Evolutionary conservation across 2,888 invertebrate species (phyloP).

Genomic region (Liopterus haemorrhoidalis): DNA sequence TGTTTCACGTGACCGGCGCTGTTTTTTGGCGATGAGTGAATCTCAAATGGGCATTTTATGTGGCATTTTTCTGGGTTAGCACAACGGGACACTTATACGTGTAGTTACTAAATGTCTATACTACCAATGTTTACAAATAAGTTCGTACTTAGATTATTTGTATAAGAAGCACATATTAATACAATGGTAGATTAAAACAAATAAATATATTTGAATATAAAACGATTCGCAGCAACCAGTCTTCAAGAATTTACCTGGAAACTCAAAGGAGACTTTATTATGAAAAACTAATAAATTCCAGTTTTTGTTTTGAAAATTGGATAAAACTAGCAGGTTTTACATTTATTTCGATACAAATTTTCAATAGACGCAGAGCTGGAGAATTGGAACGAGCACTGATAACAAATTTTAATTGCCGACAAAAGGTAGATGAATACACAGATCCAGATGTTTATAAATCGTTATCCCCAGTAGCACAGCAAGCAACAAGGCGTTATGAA

Average conservation of each 20-base stretch:
- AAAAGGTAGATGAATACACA: slow-evolving; percentile 15
- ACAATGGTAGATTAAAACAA: too few relatives aligned
- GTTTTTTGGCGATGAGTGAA: too few relatives aligned
- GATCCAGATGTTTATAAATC: slow-evolving; percentile 11
- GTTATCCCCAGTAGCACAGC: slow-evolving; percentile 2
- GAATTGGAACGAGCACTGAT: slow-evolving; percentile 24
- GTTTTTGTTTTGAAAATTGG: slow-evolving; percentile 20
- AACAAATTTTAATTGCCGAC: slow-evolving; percentile 15
- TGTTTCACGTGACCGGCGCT: too few relatives aligned
- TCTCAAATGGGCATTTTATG: too few relatives aligned
- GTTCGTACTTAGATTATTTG: too few relatives aligned
- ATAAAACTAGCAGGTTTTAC: slow-evolving; percentile 18
- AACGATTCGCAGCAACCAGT: slow-evolving; percentile 18
- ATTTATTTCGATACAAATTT: slow-evolving; percentile 25
- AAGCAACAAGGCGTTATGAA: slow-evolving; percentile 9
- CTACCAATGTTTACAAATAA: too few relatives aligned
- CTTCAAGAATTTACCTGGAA: slow-evolving; percentile 16
- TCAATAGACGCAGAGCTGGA: slow-evolving; percentile 28
- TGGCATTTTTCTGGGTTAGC: too few relatives aligned
- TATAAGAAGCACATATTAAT: too few relatives aligned
- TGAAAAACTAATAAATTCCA: slow-evolving; percentile 3
- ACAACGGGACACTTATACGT: too few relatives aligned
- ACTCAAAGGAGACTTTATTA: slow-evolving; percentile 8
- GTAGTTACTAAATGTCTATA: too few relatives aligned
- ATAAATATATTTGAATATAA: slow-evolving; percentile 8